These are phyloP conservation scores for Lysiphlebus fabarum DNA, from an alignment of 1,140 invertebrate genomes.

Conservation along the genomic window DNA sequence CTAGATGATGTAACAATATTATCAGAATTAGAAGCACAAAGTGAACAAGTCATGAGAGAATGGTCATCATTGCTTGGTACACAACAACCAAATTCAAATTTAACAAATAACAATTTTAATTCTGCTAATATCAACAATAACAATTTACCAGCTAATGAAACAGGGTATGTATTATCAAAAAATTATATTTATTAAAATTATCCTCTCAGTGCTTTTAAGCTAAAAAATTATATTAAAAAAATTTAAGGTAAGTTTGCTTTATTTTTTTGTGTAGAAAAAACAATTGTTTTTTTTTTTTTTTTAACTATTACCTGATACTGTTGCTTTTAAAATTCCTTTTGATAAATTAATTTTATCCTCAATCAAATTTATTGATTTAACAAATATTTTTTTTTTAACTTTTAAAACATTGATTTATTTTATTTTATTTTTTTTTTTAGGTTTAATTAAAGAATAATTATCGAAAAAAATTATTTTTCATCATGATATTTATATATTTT, in stretches of 20 bases:
- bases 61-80: slow-evolving; percentile 55
- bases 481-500: too few species aligned
- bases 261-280: slow-evolving; percentile 4
- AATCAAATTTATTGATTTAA: too few species aligned
- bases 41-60: slow-evolving; percentile 58
- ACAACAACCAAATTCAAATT: slow-evolving; percentile 45
- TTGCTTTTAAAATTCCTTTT: too few species aligned
- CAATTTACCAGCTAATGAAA: slow-evolving; percentile 32
- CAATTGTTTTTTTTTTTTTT: not conserved
- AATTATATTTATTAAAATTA: slow-evolving; percentile 7
- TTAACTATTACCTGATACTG: too few species aligned
- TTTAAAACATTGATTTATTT: too few species aligned
- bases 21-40: slow-evolving; percentile 55
- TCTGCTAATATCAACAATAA: slow-evolving; percentile 39
- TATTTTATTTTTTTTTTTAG: too few species aligned
- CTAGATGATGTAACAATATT: slow-evolving; percentile 56
- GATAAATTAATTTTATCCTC: too few species aligned
- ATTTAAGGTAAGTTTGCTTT: too few species aligned
- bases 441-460: too few species aligned
- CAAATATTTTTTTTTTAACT: too few species aligned
- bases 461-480: too few species aligned
- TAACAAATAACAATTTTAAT: slow-evolving; percentile 47
- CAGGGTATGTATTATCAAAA: slow-evolving; percentile 46
- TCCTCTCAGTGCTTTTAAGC: not conserved
- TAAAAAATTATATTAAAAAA: too few species aligned